phyloP scores from a whole-genome alignment of 2,797 vertebrate genomes.

The Australoheros facetus region DNA sequence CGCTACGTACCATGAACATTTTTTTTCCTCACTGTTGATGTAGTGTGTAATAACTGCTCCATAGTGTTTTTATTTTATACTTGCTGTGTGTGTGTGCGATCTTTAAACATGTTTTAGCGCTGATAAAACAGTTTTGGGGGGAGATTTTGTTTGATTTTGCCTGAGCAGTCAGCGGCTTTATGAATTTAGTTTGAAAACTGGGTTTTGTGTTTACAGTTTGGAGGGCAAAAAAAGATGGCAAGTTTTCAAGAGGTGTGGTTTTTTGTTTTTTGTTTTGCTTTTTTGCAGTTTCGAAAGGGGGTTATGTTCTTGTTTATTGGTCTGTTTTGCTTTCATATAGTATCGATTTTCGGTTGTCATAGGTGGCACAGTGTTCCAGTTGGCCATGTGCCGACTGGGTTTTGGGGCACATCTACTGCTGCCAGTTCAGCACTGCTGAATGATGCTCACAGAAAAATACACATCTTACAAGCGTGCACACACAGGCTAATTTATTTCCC shows the following conservation, averaged over 20 bases:
- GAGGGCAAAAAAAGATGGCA: background rate
- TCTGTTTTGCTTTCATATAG: background rate
- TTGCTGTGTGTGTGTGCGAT: background rate
- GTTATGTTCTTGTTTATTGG: background rate
- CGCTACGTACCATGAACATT: background rate
- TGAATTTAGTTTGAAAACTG: background rate
- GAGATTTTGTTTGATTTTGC: background rate
- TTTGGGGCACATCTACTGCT: background rate
- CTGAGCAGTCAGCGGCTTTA: background rate
- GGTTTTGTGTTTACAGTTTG: background rate
- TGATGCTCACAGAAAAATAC: background rate
- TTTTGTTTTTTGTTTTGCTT: no score
- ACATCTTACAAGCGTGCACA: background rate
- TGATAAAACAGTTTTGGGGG: background rate
- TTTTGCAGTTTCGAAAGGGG: background rate
- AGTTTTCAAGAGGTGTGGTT: background rate
- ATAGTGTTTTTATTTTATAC: background rate
- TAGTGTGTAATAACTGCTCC: background rate
- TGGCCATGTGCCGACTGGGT: background rate
- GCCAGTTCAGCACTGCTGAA: slow-evolving; percentile 7
- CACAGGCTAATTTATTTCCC: background rate
- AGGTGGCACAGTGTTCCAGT: background rate
- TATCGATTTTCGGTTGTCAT: background rate
- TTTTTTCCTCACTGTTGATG: background rate
- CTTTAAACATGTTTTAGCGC: slow-evolving; percentile 7